phyloP scores from a whole-genome alignment of 2,888 invertebrate species.

The Diadegma fenestrale region DNA sequence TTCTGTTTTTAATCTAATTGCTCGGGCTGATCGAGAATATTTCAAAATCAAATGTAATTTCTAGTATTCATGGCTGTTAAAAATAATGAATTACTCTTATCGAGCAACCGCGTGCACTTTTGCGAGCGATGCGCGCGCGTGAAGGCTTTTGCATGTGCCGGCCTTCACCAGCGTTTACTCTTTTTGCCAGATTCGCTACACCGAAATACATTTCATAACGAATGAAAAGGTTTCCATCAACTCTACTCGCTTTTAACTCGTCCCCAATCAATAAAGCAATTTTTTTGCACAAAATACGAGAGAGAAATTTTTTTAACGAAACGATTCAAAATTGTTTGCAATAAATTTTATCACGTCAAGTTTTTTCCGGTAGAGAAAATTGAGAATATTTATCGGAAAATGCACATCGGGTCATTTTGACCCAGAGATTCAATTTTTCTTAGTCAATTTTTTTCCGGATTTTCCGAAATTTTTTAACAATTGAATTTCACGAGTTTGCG shows the following conservation, averaged over 20 bases:
- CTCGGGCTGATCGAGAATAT: background rate
- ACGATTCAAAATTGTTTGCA: background rate
- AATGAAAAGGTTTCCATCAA: background rate
- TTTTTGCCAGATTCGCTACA: background rate
- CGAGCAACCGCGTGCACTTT: background rate
- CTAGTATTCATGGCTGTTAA: background rate
- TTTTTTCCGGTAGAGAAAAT: background rate
- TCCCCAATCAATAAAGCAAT: background rate
- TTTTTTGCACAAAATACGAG: background rate
- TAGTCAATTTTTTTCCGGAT: too few species aligned
- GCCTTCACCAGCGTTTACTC: background rate
- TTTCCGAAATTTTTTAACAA: too few species aligned
- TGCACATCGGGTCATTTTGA: too few species aligned
- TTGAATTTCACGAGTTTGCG: too few species aligned
- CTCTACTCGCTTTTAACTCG: background rate
- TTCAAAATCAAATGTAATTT: background rate
- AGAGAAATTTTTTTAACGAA: background rate
- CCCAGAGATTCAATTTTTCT: too few species aligned
- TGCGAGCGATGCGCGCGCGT: too few species aligned
- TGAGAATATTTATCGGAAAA: background rate
- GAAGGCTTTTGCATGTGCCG: background rate
- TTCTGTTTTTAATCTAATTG: background rate
- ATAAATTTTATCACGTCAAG: background rate
- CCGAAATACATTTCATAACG: background rate
- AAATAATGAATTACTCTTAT: conserved; percentile 4